phyloP scores from a whole-genome alignment of 2,797 vertebrate species.

The Chloroceryle amazona region DNA sequence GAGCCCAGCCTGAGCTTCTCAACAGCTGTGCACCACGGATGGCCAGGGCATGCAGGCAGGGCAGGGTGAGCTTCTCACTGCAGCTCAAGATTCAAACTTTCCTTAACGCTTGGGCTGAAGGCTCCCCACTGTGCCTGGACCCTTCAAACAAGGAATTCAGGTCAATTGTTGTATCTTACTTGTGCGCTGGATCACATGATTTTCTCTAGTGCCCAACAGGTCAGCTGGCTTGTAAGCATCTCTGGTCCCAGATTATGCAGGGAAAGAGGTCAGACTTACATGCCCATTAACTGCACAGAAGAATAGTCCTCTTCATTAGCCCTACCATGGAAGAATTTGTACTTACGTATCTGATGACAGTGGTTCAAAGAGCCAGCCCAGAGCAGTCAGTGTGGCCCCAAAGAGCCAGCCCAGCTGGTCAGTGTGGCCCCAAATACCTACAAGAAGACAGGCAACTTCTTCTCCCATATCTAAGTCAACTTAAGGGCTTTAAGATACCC shows the following conservation, averaged over 20 bases:
- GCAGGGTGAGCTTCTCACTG: background rate
- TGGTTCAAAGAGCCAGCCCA: background rate
- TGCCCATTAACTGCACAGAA: background rate
- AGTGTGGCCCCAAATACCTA: background rate
- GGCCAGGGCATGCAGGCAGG: accelerated
- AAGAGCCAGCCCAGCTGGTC: too few species aligned
- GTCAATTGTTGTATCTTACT: background rate
- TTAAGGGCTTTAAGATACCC: background rate
- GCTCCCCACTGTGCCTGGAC: background rate
- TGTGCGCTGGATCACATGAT: accelerated
- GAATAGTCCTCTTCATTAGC: background rate
- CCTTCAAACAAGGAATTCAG: background rate
- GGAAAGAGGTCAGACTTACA: background rate
- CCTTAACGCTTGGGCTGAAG: background rate
- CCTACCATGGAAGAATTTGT: background rate
- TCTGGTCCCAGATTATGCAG: background rate
- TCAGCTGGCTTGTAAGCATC: background rate
- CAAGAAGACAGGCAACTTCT: background rate
- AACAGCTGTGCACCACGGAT: background rate
- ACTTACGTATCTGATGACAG: background rate
- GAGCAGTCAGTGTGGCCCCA: background rate
- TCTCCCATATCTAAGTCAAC: background rate
- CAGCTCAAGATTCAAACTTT: background rate
- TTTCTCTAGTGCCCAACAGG: background rate
- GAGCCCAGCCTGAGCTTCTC: background rate